These are phyloP conservation scores for Adineta ricciae DNA, from an alignment of 2,888 invertebrate species.

Conservation along the genomic window DNA sequence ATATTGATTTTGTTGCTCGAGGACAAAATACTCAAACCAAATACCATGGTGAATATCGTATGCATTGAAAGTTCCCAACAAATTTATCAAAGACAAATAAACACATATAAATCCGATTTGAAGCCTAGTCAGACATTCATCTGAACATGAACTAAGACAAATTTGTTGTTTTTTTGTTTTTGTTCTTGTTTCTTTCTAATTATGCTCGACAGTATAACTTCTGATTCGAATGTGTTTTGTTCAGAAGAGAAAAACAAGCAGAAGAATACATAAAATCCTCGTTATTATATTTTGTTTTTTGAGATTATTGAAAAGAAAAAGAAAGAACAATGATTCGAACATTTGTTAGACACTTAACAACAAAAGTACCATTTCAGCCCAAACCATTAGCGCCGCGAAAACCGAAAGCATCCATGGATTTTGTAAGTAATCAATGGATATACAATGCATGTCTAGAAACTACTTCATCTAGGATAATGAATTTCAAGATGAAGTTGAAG, in stretches of 20 bases:
- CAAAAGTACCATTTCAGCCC: neutral
- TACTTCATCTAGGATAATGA: neutral
- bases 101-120: neutral
- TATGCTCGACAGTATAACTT: neutral
- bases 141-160: neutral
- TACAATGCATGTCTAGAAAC: too few species aligned
- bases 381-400: slow-evolving; percentile 6
- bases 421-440: neutral
- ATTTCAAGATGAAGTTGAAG: slow-evolving; percentile 18
- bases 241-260: neutral
- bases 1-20: neutral
- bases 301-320: neutral
- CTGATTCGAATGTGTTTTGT: neutral
- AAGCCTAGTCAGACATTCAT: neutral
- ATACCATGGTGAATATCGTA: neutral
- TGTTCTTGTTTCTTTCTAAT: neutral
- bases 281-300: neutral
- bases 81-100: neutral
- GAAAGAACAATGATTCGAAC: neutral
- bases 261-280: neutral
- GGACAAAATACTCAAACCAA: neutral
- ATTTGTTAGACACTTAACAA: neutral
- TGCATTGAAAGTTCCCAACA: neutral
- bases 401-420: neutral
- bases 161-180: neutral